These are phyloP conservation scores for Asteroscopus sphinx DNA, from an alignment of 2,888 invertebrate species.

Conservation along the genomic window DNA sequence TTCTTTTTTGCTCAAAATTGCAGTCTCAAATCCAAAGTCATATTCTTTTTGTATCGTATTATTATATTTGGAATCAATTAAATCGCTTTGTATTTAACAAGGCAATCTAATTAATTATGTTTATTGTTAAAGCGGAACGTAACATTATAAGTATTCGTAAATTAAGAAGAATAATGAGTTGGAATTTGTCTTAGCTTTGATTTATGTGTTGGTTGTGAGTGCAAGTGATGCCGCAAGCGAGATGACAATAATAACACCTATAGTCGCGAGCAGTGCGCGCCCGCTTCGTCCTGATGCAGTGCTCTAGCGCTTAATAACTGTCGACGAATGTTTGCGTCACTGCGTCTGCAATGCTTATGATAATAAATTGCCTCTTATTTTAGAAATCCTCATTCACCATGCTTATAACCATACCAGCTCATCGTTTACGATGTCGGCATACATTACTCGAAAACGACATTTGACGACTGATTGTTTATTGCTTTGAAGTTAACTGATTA, in stretches of 20 bases:
- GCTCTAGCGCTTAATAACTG: conserved; percentile 87
- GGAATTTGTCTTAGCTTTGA: conserved; percentile 76
- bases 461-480: conserved; percentile 74
- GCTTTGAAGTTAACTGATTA: conserved; percentile 54
- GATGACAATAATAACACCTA: conserved; percentile 78
- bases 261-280: conserved; percentile 67
- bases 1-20: conserved; percentile 57
- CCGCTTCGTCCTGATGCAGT: conserved; percentile 76
- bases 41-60: conserved; percentile 51
- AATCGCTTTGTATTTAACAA: too few species aligned
- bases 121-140: conserved; percentile 23
- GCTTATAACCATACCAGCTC: conserved; percentile 75
- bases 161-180: conserved; percentile 72
- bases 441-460: conserved; percentile 78
- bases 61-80: conserved; percentile 28
- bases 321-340: conserved; percentile 87
- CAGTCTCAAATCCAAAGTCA: conserved; percentile 50
- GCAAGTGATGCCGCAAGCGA: conserved; percentile 71
- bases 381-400: conserved; percentile 86
- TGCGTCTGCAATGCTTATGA: conserved; percentile 80
- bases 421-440: conserved; percentile 77
- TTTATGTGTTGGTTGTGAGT: conserved; percentile 72
- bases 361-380: conserved; percentile 88
- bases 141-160: conserved; percentile 40
- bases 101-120: conserved; percentile 47